Base-by-base conservation (phyloP, 2,797 vertebrate species). In the Orestias chungarensis region DNA sequence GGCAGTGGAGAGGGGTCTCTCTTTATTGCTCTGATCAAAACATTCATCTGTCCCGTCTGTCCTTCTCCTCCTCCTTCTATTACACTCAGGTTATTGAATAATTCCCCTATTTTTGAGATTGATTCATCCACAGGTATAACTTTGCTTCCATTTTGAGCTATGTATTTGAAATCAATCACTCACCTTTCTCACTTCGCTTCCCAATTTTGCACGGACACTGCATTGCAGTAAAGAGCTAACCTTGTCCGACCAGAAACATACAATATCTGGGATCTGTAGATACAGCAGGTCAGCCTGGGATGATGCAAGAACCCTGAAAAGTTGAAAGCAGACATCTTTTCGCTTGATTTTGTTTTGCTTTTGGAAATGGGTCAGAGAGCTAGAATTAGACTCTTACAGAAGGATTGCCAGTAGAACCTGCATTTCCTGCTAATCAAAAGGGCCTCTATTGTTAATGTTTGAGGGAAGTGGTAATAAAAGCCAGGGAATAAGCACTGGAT, bases 11-110 rank as follows among this genome's bases (percentile, higher is more conserved):
- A 83, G 68, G 61, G 5, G 78, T 83, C 68, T 79, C 84, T 82
- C 87, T 91, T 91, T 91, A 91, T 91, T 88, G 89, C 88, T 88
- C 89, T 91, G 87, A 91, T 92, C 90, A 91, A 91, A 92, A 93
- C 88, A 90, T 89, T 83, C 88, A 88, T 90, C 88, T 86, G 74
- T 84, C 80, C 83, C 68, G 75, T 88, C 81, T 23, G n/a, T 81
- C 78, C 78, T 64, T 77, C 73, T 82, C 72, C 83, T 80, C 78
- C 82, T 77, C 82, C 84, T 74, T 87, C 83, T 81, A 88, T 88
- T 86, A 86, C 85, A 64, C 77, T 73, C 85, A 76, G 68, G 84
- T 91, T 89, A 93, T 93, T 91, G 91, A 91, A 91, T 90, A 82
- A 89, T 85, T 89, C 80, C 82, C 55, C 70, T 80, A 78, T 79